Percentiles rank a stretch among this genome's conserved stretches.
These are phyloP conservation scores for Limosa lapponica DNA, from an alignment of 2,797 vertebrate species.

Conservation along the genomic window DNA sequence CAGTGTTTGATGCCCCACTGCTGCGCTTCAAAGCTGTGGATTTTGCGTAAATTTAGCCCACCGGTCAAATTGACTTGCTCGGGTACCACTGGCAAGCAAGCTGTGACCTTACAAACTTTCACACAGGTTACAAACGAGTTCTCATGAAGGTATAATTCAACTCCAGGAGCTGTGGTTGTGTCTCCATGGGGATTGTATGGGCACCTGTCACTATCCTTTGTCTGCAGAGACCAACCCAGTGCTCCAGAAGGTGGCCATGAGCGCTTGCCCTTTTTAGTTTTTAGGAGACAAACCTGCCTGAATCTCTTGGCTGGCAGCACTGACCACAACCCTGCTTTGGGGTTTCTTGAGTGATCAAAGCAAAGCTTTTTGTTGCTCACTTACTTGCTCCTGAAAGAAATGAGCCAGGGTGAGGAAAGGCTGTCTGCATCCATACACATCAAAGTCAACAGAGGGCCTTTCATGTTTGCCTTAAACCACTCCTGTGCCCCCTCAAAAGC, in stretches of 20 bases:
- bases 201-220: not conserved
- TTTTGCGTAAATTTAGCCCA: not conserved
- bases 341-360: not conserved
- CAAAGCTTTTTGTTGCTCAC: not conserved
- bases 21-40: not conserved
- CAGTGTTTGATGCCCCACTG: accelerated
- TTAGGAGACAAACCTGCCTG: not conserved
- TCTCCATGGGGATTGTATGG: not conserved
- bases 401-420: not conserved
- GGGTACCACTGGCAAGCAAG: not conserved
- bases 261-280: not conserved
- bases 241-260: not conserved
- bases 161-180: not conserved
- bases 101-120: not conserved
- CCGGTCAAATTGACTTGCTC: not conserved
- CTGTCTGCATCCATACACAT: not conserved
- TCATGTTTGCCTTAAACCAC: not conserved
- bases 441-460: not conserved
- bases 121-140: not conserved
- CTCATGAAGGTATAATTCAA: not conserved
- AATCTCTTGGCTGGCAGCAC: not conserved
- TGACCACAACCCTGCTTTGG: not conserved
- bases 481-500: not conserved
- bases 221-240: not conserved
- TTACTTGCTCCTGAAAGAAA: not conserved